Percentiles rank a stretch among this genome's conserved stretches.
phyloP scores from a whole-genome alignment of 92 coral and sea anemone species.

The Porites cylindrica region DNA sequence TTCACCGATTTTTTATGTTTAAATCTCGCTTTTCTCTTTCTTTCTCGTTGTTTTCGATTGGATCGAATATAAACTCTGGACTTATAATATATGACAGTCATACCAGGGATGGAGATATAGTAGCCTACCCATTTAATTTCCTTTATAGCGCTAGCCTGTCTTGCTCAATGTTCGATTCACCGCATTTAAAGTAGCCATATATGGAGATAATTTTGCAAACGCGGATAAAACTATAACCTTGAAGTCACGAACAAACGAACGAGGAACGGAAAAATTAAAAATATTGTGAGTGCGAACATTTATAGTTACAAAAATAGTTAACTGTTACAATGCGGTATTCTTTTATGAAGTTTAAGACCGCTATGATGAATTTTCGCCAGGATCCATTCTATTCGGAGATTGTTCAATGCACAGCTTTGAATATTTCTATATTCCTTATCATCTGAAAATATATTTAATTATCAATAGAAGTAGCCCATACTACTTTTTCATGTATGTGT shows the following conservation, averaged over 20 bases:
- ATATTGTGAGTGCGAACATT: neutral
- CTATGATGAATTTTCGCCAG: neutral
- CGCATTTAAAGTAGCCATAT: neutral
- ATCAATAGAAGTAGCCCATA: too few relatives aligned
- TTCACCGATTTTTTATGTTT: too few relatives aligned
- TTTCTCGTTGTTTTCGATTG: neutral
- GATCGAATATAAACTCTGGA: too few relatives aligned
- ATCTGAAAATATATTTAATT: slow-evolving; percentile 6
- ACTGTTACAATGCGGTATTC: neutral
- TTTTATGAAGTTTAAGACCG: neutral
- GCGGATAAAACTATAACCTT: slow-evolving; percentile 1
- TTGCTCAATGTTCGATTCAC: neutral
- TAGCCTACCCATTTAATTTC: neutral
- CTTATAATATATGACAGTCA: too few relatives aligned
- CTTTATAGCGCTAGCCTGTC: neutral
- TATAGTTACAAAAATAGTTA: neutral
- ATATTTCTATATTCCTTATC: neutral
- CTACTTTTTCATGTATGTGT: neutral
- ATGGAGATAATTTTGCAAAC: slow-evolving; percentile 1
- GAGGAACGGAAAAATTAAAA: neutral
- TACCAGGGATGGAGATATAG: neutral
- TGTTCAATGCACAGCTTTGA: neutral
- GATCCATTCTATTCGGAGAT: neutral
- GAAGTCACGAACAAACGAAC: slow-evolving; percentile 9
- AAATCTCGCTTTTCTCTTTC: neutral